phyloP scores from a whole-genome alignment of 2,797 vertebrate genomes.

The Chiloscyllium punctatum region DNA sequence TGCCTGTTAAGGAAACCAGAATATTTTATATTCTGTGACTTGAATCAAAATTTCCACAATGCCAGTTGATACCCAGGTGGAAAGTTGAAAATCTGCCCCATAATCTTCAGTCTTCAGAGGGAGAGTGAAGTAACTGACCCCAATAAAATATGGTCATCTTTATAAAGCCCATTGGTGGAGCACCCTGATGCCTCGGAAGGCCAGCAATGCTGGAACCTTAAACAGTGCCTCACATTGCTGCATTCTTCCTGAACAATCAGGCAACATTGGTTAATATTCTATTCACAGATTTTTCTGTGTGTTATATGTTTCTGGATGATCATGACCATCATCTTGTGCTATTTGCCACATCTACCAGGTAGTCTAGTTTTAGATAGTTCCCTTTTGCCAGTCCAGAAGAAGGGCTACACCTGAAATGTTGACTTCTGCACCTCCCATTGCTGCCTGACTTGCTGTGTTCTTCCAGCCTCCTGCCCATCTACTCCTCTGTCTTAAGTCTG shows the following conservation, averaged over 20 bases:
- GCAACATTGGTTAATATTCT: background rate
- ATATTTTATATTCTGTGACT: background rate
- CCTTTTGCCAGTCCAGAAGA: no score
- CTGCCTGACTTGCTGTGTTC: no score
- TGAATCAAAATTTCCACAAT: background rate
- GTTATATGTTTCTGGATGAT: no score
- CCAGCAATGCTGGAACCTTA: background rate
- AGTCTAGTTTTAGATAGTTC: no score
- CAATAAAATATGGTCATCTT: background rate
- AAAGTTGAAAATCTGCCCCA: background rate
- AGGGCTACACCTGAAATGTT: no score
- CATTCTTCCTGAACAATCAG: background rate
- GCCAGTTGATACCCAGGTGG: background rate
- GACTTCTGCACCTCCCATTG: no score
- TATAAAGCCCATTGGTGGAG: background rate
- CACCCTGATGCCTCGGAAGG: background rate
- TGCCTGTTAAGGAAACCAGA: background rate
- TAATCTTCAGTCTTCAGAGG: background rate
- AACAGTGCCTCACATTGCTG: no score
- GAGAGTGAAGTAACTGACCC: no score
- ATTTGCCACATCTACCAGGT: no score
- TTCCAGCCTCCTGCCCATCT: no score
- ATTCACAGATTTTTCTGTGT: background rate
- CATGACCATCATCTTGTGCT: no score
- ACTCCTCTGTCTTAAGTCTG: no score